Percentiles rank a stretch among this genome's conserved stretches.
Conservation (phyloP, 1,140 invertebrate species). For the Drosophila murphyi region DNA sequence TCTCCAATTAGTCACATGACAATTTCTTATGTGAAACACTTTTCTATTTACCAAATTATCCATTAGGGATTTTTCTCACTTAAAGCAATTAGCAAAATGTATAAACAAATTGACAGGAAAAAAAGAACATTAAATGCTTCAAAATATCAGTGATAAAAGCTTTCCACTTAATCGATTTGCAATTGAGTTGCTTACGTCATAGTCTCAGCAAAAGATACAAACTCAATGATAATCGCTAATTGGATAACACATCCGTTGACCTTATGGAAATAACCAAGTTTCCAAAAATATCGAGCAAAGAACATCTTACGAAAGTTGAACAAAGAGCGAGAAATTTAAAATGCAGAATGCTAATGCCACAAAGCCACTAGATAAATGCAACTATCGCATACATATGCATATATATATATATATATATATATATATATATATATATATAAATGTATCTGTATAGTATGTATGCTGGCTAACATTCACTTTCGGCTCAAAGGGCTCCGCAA, state of each 20-base stretch:
- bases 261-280: slow-evolving; percentile 43
- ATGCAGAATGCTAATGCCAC: slow-evolving; percentile 73
- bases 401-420: background rate
- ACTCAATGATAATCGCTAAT: slow-evolving; percentile 70
- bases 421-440: background rate
- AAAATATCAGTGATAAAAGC: slow-evolving; percentile 1
- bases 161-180: slow-evolving; percentile 12
- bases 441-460: background rate
- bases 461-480: slow-evolving; percentile 48
- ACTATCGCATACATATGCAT: background rate
- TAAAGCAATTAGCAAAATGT: no score
- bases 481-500: slow-evolving; percentile 29
- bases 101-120: slow-evolving; percentile 32
- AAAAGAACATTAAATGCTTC: background rate
- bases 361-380: slow-evolving; percentile 50
- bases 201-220: slow-evolving; percentile 27
- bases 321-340: slow-evolving; percentile 45
- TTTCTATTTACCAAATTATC: no score
- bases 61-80: no score
- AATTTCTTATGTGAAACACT: no score
- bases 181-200: slow-evolving; percentile 13
- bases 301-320: slow-evolving; percentile 32
- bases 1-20: no score
- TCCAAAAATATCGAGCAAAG: slow-evolving; percentile 29
- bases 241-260: slow-evolving; percentile 67